A percentile compares a stretch with the other conserved stretches of the same genome.
Evolutionary conservation across 2,888 invertebrate species (phyloP).

Genomic region (Apotomis capreana): DNA sequence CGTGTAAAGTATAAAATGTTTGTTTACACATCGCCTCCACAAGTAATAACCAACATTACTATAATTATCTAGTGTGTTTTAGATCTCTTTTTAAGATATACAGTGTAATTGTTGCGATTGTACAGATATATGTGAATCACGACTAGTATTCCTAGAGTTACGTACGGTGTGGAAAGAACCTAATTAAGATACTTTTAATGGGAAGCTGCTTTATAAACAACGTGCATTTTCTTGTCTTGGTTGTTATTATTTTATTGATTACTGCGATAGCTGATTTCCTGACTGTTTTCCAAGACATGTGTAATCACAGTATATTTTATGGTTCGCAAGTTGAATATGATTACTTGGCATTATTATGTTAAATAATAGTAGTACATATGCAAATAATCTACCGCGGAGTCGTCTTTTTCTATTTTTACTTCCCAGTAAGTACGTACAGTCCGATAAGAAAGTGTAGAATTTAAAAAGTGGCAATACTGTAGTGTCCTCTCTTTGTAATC

Average conservation of each 20-base stretch:
- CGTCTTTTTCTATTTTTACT: no score
- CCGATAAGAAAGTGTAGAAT: no score
- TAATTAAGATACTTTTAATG: conserved; percentile 1
- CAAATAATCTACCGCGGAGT: no score
- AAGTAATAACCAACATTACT: conserved; percentile 16
- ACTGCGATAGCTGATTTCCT: conserved; percentile 4
- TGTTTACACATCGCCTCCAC: background rate
- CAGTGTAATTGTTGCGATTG: conserved; percentile 13
- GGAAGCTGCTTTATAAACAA: background rate
- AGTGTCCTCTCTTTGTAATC: no score
- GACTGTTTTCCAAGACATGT: background rate
- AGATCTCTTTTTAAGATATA: conserved; percentile 18
- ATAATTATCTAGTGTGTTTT: conserved; percentile 11
- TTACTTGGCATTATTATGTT: background rate
- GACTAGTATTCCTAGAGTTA: conserved; percentile 19
- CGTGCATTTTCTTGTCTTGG: conserved; percentile 3
- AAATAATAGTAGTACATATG: no score
- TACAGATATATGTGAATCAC: background rate
- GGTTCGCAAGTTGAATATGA: background rate
- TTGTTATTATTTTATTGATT: conserved; percentile 11
- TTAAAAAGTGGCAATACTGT: no score
- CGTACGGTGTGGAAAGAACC: background rate
- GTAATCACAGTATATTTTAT: background rate
- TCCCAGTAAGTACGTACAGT: no score
- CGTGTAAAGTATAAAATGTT: background rate